Percentiles rank a stretch among this genome's conserved stretches.
Evolutionary conservation across 2,113 vertebrate species (phyloP).

Genomic region (Amblyopsis rosae): DNA sequence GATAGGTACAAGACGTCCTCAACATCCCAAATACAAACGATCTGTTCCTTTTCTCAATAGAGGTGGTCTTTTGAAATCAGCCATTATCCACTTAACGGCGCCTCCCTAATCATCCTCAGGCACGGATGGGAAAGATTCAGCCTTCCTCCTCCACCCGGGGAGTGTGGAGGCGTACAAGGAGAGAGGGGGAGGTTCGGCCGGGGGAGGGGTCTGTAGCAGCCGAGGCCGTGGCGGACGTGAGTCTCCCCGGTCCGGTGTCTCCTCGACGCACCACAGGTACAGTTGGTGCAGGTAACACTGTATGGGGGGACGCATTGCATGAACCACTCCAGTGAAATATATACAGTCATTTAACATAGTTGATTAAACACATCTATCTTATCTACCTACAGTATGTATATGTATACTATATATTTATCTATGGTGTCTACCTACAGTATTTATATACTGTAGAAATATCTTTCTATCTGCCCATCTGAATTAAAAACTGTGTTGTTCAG

Average conservation of each 20-base stretch:
- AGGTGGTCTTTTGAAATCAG: not conserved
- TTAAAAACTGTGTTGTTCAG: slow-evolving; percentile 59
- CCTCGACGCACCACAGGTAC: slow-evolving; percentile 81
- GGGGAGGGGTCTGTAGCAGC: slow-evolving; percentile 60
- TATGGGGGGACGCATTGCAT: not conserved
- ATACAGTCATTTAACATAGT: not conserved
- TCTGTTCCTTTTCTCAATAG: not conserved
- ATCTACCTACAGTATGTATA: too few species aligned
- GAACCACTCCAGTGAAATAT: not conserved
- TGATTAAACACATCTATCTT: too few species aligned
- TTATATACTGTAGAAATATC: too few species aligned
- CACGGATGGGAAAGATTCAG: slow-evolving; percentile 81
- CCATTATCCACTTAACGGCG: not conserved
- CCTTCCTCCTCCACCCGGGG: slow-evolving; percentile 76
- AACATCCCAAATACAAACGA: not conserved
- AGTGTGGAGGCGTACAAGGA: slow-evolving; percentile 84
- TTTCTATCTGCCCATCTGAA: too few species aligned
- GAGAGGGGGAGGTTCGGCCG: slow-evolving; percentile 63
- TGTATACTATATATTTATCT: too few species aligned
- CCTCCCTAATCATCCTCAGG: slow-evolving; percentile 63
- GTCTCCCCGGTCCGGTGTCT: slow-evolving; percentile 80
- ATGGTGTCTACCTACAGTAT: too few species aligned
- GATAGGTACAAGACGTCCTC: slow-evolving; percentile 70
- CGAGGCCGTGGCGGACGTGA: slow-evolving; percentile 86
- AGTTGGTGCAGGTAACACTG: not conserved